A percentile compares a stretch with the other conserved stretches of the same genome.
phyloP scores from a whole-genome alignment of 37 sponge, comb jelly and placozoan genomes.

The Chondrilla cf. caribensis region DNA sequence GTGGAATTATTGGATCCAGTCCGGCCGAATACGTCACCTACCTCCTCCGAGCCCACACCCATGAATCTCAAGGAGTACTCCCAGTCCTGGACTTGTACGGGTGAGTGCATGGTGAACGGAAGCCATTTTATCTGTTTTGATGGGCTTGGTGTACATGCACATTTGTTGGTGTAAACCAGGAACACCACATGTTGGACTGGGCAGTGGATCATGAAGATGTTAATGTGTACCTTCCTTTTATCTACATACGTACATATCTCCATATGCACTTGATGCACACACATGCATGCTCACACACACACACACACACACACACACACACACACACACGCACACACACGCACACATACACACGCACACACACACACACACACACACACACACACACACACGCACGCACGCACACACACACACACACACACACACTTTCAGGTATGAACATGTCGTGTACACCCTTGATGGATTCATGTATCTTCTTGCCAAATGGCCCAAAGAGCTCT shows the following conservation, averaged over 20 bases:
- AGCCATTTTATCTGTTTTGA: too few species aligned
- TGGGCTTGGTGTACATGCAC: too few species aligned
- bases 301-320: background rate
- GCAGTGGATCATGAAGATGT: too few species aligned
- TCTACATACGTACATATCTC: too few species aligned
- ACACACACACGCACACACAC: background rate
- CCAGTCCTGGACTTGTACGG: slow-evolving; percentile 75
- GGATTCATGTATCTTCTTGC: slow-evolving; percentile 60
- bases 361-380: background rate
- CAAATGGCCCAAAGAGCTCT: slow-evolving; percentile 57
- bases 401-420: background rate
- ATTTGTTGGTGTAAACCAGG: too few species aligned
- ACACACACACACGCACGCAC: background rate
- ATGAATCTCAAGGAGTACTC: slow-evolving; percentile 38
- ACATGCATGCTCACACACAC: background rate
- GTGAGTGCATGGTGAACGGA: slow-evolving; percentile 27
- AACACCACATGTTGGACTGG: too few species aligned
- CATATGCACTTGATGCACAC: too few species aligned
- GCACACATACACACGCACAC: background rate
- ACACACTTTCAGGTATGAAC: slow-evolving; percentile 64
- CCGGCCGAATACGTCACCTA: slow-evolving; percentile 71
- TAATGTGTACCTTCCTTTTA: too few species aligned
- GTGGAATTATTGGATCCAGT: slow-evolving; percentile 64
- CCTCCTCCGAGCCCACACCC: slow-evolving; percentile 38
- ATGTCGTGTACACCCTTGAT: slow-evolving; percentile 79